phyloP scores from a whole-genome alignment of 2,888 invertebrate genomes.

The Biston betularia region DNA sequence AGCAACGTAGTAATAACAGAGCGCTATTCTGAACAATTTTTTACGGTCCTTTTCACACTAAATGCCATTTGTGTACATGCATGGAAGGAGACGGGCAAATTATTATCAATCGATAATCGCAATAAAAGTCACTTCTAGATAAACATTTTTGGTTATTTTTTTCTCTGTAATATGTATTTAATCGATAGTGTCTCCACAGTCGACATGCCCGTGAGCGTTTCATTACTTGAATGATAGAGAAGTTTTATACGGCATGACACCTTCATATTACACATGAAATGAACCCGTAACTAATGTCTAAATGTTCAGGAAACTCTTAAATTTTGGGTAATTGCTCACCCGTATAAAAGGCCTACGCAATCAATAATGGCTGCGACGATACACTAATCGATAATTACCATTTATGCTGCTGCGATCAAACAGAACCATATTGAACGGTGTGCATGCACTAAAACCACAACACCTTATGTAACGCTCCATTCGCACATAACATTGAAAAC shows the following conservation, averaged over 20 bases:
- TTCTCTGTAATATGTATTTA: background rate
- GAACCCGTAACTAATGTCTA: background rate
- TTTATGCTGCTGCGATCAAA: slow-evolving; percentile 71
- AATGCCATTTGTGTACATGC: background rate
- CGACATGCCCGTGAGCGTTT: no score
- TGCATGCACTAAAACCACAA: slow-evolving; percentile 49
- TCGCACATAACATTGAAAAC: slow-evolving; percentile 64
- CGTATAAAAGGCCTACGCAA: slow-evolving; percentile 37
- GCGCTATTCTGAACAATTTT: slow-evolving; percentile 15
- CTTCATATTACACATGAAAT: background rate
- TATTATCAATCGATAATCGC: slow-evolving; percentile 4
- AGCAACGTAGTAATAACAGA: slow-evolving; percentile 8
- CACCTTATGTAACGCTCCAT: slow-evolving; percentile 67
- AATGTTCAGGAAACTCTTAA: background rate
- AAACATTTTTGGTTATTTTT: background rate
- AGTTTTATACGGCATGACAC: no score
- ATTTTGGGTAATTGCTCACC: background rate
- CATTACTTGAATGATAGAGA: no score
- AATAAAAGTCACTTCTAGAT: background rate
- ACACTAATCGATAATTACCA: slow-evolving; percentile 82
- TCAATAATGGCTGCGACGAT: slow-evolving; percentile 70
- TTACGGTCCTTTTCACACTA: background rate
- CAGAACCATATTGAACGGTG: slow-evolving; percentile 66
- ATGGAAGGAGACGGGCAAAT: background rate
- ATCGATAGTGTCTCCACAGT: no score